Evolutionary conservation across 2,797 vertebrate species (phyloP).

Genomic region (Chelmon rostratus): DNA sequence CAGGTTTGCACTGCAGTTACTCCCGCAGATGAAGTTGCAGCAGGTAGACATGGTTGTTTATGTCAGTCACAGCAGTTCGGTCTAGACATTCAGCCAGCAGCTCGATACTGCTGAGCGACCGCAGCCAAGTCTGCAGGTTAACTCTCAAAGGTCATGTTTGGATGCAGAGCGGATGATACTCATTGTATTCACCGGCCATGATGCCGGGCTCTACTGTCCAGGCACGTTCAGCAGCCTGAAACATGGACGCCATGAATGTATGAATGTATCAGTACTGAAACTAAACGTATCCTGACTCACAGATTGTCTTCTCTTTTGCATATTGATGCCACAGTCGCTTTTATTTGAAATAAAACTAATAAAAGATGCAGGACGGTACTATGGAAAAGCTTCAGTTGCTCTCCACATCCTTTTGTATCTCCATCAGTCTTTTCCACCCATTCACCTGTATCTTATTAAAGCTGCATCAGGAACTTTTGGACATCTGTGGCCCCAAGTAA

Average conservation of each 20-base stretch:
- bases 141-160: neutral
- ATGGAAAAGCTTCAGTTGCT: neutral
- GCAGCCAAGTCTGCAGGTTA: constrained; percentile 17
- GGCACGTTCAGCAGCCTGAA: neutral
- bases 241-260: neutral
- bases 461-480: neutral
- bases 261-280: neutral
- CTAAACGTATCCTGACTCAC: neutral
- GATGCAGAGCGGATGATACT: constrained; percentile 19
- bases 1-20: neutral
- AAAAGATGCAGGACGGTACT: neutral
- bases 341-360: neutral
- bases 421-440: neutral
- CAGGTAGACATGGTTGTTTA: neutral
- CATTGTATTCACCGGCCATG: neutral
- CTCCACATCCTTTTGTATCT: neutral
- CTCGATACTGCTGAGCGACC: constrained; percentile 27
- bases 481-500: neutral
- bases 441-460: neutral
- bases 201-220: constrained; percentile 1
- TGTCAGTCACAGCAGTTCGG: constrained; percentile 3
- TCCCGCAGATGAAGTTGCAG: neutral
- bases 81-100: constrained; percentile 18
- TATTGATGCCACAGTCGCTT: neutral
- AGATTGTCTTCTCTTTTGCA: neutral